Evolutionary conservation across 2,797 vertebrate genomes (phyloP), one percentile per base, ranked within the genome.

Genomic region (Anas bernieri): DNA sequence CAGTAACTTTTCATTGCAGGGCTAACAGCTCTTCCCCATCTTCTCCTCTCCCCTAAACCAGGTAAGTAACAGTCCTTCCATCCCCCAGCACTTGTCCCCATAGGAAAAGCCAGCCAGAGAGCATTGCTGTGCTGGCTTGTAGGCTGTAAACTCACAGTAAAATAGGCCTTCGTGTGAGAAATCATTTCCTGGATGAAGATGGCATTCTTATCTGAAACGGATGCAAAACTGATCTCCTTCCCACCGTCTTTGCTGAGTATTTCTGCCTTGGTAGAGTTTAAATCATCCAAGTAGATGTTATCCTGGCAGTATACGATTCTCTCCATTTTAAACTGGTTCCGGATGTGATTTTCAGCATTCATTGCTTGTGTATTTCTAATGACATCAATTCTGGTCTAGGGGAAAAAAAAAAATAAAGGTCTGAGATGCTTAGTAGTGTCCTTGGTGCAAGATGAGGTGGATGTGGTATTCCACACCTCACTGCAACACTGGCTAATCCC

Each of bases 311-410:
- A 99, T 31, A 99, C 95, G 0, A 98, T 96, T 92, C 97, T 92
- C 97, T 99, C 99, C 98, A 99, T 99, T 95, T 97, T 98, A 94
- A 99, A 98, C 96, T 99, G 98, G 11, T 94, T 97, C 64, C 93
- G 97, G 90, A 99, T 93, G 12, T 43, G 68, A 31, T 72, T 75
- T 88, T 98, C 98, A 4, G 98, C 98, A 17, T 67, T 83, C 0
- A 11, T 14, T 62, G 97, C 97, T 62, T 98, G 98, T 5, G 97
- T 79, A 12, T 94, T 70, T 89, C 95, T 98, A 12, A 99, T 98
- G 72, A 91, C 92, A 96, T 98, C 98, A 1, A 99, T 98, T 90
- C 95, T 98, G 50, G 78, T 23, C 99, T 99, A 48, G 2, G 48
- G 70, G 64, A 90, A 30, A 88, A 74, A 62, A 88, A 11, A 77